Conservation (phyloP, 2,797 vertebrate species). For the Podarcis lilfordi region DNA sequence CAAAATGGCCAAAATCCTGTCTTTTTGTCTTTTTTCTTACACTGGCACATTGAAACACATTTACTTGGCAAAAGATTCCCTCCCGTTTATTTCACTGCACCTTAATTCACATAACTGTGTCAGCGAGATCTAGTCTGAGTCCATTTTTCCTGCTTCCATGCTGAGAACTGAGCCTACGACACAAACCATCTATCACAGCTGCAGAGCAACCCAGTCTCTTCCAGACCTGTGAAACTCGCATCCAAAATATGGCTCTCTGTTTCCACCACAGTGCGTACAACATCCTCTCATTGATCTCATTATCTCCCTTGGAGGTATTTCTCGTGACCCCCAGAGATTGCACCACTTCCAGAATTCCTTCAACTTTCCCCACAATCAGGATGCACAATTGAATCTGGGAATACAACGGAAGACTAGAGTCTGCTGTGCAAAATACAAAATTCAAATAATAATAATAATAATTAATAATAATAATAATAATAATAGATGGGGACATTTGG, state of each 20-base stretch:
- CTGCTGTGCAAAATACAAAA: conserved; percentile 63
- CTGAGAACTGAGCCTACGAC: conserved; percentile 42
- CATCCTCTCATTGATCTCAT: not conserved
- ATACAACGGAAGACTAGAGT: conserved; percentile 70
- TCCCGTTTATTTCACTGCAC: not conserved
- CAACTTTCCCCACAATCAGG: conserved; percentile 35
- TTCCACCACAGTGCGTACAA: conserved; percentile 36
- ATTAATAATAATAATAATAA: conserved; percentile 13
- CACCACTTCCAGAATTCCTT: conserved; percentile 24
- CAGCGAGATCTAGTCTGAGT: not conserved
- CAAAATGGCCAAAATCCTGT: conserved; percentile 12
- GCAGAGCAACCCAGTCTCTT: conserved; percentile 37
- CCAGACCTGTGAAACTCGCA: not conserved
- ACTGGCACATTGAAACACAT: conserved; percentile 22
- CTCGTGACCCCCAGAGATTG: conserved; percentile 10
- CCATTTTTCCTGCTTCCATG: conserved; percentile 28
- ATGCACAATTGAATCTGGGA: conserved; percentile 64
- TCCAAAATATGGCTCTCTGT: conserved; percentile 26
- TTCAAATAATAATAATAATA: conserved; percentile 23
- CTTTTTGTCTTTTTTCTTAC: conserved; percentile 13
- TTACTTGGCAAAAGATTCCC: conserved; percentile 10
- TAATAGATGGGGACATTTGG: conserved; percentile 45
- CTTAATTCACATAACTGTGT: not conserved
- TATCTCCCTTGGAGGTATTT: conserved; percentile 25
- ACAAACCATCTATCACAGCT: conserved; percentile 11